Conservation (phyloP, 2,797 vertebrate genomes). For the Heterohyrax brucei region DNA sequence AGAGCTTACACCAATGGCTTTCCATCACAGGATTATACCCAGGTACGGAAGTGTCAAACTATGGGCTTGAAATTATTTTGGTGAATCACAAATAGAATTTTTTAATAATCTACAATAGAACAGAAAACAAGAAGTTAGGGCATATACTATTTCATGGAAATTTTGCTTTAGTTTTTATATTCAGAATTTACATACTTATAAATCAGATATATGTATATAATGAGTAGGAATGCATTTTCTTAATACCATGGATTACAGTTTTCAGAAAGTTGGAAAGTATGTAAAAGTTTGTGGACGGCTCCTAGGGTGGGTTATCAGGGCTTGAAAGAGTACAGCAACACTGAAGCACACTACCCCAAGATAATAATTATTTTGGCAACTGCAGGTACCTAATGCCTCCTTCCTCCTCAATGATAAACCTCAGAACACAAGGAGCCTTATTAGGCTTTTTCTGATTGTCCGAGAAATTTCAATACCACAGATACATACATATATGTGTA, state of each 20-base stretch:
- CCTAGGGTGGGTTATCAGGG: not conserved
- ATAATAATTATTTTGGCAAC: slow-evolving; percentile 56
- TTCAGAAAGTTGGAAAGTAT: slow-evolving; percentile 41
- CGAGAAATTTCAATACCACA: slow-evolving; percentile 36
- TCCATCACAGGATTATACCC: not conserved
- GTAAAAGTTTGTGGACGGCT: not conserved
- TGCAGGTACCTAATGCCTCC: not conserved
- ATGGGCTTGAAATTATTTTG: not conserved
- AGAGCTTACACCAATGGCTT: not conserved
- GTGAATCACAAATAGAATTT: not conserved
- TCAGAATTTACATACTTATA: not conserved
- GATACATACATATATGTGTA: not conserved
- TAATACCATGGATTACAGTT: not conserved
- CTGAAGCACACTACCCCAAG: not conserved
- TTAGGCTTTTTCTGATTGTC: not conserved
- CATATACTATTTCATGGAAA: not conserved
- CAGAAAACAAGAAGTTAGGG: slow-evolving; percentile 43
- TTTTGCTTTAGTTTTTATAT: not conserved
- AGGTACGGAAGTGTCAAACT: slow-evolving; percentile 15
- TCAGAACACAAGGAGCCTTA: slow-evolving; percentile 1
- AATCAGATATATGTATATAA: not conserved
- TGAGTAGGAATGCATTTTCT: not conserved
- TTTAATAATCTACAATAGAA: slow-evolving; percentile 25
- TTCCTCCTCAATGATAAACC: not conserved
- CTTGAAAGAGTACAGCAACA: slow-evolving; percentile 34